Base-by-base conservation (phyloP, 2,888 invertebrate species). In the Drosophila pseudotakahashii region DNA sequence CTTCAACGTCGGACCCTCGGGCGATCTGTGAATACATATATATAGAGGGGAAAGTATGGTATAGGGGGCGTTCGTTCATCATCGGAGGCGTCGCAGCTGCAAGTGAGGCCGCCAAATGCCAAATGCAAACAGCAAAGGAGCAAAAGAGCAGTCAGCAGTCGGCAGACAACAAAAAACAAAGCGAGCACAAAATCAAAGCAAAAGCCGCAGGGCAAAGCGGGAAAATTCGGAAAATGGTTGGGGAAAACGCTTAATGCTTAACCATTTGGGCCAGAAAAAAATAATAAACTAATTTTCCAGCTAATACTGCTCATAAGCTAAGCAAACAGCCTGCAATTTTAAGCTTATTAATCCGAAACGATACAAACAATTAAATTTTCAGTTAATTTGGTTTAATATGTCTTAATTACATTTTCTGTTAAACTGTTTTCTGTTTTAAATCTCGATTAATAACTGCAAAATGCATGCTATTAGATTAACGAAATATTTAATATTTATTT, bases 61-160 rank as follows among this genome's bases (percentile, higher is more conserved):
- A 26, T 23, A 3, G 23, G 45, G 50, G 45, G 45, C 37, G 59
- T 55, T 61, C 37, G 68, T 55, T 61, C 48, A 32, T 55, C 74
- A 73, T 74, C 58, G 50, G 32, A 57, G 50, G 45, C 57, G 68
- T 34, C 76, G 45, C 76, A 76, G 76, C 74, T 76, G 76, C 77
- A 59, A 54, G 59, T 55, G 64, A 44, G 53, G 55, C 45, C 53
- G 42, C 52, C 73, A 76, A 76, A 76, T 76, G 64, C 61, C 62
- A 59, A 76, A 70, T 58, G 70, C 74, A 76, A 76, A 76, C 69
- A 76, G 53, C 58, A 48, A 50, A 54, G 30, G 45, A 59, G 39
- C 50, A 59, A 26, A 26, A 6, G 26, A 26, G 26, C 26, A 26
- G 23, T 23, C 23, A 26, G 6, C 26, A 26, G 32, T 34, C 54